Percentiles rank a stretch among this genome's conserved stretches.
These are phyloP conservation scores for Tricholauxania praeusta DNA, from an alignment of 2,888 invertebrate genomes.

Conservation along the genomic window DNA sequence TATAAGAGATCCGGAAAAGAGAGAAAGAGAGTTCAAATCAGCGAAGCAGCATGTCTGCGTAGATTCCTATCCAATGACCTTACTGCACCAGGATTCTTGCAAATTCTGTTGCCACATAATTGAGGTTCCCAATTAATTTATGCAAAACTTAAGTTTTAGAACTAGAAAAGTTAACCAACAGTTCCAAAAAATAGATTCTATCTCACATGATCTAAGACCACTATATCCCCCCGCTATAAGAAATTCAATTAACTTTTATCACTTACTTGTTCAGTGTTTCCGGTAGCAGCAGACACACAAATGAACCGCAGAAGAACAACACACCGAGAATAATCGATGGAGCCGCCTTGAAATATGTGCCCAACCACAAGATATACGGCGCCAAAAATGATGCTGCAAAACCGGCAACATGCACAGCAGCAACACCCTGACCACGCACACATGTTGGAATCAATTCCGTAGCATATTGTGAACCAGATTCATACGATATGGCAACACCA, in stretches of 20 bases:
- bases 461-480: slow-evolving; percentile 75
- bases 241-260: slow-evolving; percentile 44
- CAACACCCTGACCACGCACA: slow-evolving; percentile 75
- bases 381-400: slow-evolving; percentile 74
- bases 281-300: slow-evolving; percentile 72
- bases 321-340: slow-evolving; percentile 72
- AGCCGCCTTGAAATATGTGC: slow-evolving; percentile 68
- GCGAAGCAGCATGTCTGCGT: too few relatives aligned
- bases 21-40: too few relatives aligned
- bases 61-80: too few relatives aligned
- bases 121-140: too few relatives aligned
- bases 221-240: too few relatives aligned
- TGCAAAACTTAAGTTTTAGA: too few relatives aligned
- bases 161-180: too few relatives aligned
- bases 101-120: too few relatives aligned
- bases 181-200: too few relatives aligned
- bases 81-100: too few relatives aligned
- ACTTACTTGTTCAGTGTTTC: slow-evolving; percentile 71
- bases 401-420: slow-evolving; percentile 73
- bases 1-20: too few relatives aligned
- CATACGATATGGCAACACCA: slow-evolving; percentile 74
- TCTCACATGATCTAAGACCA: too few relatives aligned
- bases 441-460: slow-evolving; percentile 76
- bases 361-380: slow-evolving; percentile 71
- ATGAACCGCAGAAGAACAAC: slow-evolving; percentile 70